Evolutionary conservation across 2,113 vertebrate species (phyloP), one percentile per base, ranked within the genome.

Genomic region (Hystrix brachyura): DNA sequence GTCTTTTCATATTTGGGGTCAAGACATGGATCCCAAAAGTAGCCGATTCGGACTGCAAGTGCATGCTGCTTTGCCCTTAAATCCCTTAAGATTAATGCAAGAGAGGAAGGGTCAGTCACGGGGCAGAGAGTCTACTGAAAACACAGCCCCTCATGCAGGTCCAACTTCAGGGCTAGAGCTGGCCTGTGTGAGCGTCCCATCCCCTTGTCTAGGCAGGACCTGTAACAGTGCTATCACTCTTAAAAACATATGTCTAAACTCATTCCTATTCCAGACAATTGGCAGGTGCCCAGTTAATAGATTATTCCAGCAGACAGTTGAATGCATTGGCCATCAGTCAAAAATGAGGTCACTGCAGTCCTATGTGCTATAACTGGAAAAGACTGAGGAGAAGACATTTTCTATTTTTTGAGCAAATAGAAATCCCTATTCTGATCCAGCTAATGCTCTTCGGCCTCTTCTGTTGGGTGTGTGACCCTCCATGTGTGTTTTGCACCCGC

Each of bases 281-380:
- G 98, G 99, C 99, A 99, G 98, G 98, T 99, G 98, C 98, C 98
- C 99, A 99, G 99, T 98, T 99, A 98, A 99, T 98, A 98, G 98
- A 98, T 98, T 97, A 98, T 98, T 99, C 95, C 74, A 83, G 98
- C 98, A 98, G 98, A 99, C 98, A 98, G 97, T 98, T 98, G 98
- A 99, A 99, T 98, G 98, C 96, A 94, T 96, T 99, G 99, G 99
- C 98, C 90, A 87, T 8, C 3, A 92, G 98, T 99, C 99, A 99
- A 98, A 92, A 97, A 98, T 99, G 99, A 99, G 98, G 98, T 99
- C 99, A 99, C 97, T 91, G 91, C 95, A 97, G 97, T 98, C 98
- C 98, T 99, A 99, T 98, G 98, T 97, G 87, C 98, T 98, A 96
- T 99, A 99, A 99, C 98, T 99, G 98, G 99, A 99, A 99, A 99